Conservation (phyloP, 1,140 invertebrate genomes). For the Charaxes varanes region DNA sequence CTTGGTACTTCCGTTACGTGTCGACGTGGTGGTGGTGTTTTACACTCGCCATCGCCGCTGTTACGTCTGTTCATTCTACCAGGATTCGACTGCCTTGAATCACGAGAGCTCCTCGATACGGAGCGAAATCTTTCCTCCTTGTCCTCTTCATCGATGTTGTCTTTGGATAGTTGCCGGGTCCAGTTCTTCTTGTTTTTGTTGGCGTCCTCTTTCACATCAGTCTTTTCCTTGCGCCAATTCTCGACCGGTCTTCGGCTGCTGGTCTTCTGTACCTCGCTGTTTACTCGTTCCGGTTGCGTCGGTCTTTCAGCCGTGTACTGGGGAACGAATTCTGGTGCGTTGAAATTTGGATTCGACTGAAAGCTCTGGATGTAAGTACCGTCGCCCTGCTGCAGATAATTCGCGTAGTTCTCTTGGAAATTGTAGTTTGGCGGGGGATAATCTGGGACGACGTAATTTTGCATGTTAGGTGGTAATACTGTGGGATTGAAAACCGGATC, state of each 20-base stretch:
- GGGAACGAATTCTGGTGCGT: conserved; percentile 34
- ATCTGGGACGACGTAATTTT: conserved; percentile 32
- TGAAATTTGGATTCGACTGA: conserved; percentile 29
- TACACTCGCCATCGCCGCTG: conserved; percentile 29
- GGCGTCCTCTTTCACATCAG: conserved; percentile 39
- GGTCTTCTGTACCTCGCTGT: conserved; percentile 51
- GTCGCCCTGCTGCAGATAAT: conserved; percentile 60
- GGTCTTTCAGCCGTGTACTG: conserved; percentile 25
- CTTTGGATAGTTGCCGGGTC: conserved; percentile 43
- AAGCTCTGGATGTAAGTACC: conserved; percentile 53
- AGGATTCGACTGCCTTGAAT: conserved; percentile 21
- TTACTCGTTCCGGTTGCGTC: conserved; percentile 36
- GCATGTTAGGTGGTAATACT: conserved; percentile 39
- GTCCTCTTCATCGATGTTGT: conserved; percentile 47
- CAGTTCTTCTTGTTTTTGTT: conserved; percentile 49
- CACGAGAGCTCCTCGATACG: conserved; percentile 29
- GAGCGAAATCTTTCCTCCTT: conserved; percentile 32
- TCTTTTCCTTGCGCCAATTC: conserved; percentile 56
- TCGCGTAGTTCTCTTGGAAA: conserved; percentile 43
- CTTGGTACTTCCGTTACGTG: conserved; percentile 63
- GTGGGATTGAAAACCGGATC: conserved; percentile 47
- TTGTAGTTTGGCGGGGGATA: conserved; percentile 44
- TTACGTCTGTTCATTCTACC: conserved; percentile 36
- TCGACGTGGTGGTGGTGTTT: conserved; percentile 49
- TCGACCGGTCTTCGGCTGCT: conserved; percentile 35